Evolutionary conservation across 2,113 vertebrate genomes (phyloP).

Genomic region (Bubalus kerabau): DNA sequence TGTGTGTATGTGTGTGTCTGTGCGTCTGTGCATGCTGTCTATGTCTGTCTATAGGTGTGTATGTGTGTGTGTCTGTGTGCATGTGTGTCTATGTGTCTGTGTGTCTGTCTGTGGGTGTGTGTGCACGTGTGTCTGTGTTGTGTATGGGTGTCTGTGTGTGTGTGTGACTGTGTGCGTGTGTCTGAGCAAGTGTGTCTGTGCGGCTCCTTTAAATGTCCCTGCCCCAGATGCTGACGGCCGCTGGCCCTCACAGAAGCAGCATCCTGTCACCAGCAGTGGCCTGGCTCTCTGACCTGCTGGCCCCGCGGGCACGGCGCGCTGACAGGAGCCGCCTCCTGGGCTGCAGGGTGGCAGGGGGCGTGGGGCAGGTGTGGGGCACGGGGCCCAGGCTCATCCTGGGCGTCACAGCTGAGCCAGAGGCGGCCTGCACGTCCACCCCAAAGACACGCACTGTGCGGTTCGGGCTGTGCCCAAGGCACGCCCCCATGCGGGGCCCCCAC

Average conservation of each 20-base stretch:
- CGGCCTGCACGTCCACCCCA: fast-evolving
- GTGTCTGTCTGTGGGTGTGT: not conserved
- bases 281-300: not conserved
- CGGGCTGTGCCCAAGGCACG: fast-evolving
- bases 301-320: fast-evolving
- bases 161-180: not conserved
- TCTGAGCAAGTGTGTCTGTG: not conserved
- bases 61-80: no score
- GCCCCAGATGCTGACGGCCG: fast-evolving
- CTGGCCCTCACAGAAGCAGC: not conserved
- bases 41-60: fast-evolving
- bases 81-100: no score
- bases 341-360: no score
- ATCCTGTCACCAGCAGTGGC: not conserved
- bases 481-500: no score
- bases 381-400: no score
- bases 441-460: no score
- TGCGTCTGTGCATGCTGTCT: no score
- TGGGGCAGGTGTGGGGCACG: not conserved
- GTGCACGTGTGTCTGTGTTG: fast-evolving
- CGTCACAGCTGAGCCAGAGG: no score
- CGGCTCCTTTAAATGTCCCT: not conserved
- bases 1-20: no score
- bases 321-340: not conserved
- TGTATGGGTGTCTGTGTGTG: fast-evolving